Evolutionary conservation across 2,888 invertebrate genomes (phyloP).

Genomic region (Lathronympha strigana): DNA sequence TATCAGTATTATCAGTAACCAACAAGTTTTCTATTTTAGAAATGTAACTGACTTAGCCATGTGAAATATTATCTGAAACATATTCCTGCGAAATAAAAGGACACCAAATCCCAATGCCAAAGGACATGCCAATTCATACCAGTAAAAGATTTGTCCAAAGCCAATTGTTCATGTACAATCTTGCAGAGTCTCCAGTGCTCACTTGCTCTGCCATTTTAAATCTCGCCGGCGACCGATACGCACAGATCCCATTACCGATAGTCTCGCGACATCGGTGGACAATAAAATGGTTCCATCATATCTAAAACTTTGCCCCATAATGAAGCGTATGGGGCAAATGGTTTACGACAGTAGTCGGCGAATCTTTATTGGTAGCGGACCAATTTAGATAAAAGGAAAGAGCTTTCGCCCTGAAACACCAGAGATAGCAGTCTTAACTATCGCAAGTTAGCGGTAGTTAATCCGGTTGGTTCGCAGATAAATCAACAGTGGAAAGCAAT

Average conservation of each 20-base stretch:
- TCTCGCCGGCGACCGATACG: constrained; percentile 52
- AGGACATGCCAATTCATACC: not conserved
- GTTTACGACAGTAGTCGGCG: constrained; percentile 82
- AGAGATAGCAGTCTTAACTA: constrained; percentile 84
- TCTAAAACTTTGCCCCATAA: constrained; percentile 84
- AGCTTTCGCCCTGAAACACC: constrained; percentile 81
- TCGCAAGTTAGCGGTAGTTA: constrained; percentile 84
- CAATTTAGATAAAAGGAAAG: constrained; percentile 85
- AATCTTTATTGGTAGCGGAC: constrained; percentile 84
- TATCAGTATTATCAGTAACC: no score
- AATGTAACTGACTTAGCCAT: not conserved
- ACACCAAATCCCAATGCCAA: not conserved
- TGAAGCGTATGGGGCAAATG: constrained; percentile 84
- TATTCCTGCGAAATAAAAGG: not conserved
- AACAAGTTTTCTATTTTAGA: not conserved
- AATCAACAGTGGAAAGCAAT: constrained; percentile 82
- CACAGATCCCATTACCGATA: constrained; percentile 81
- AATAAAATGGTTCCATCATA: constrained; percentile 84
- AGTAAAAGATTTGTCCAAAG: constrained; percentile 20
- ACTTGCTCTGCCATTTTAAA: constrained; percentile 61
- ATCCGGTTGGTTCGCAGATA: constrained; percentile 78
- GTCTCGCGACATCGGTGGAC: constrained; percentile 82
- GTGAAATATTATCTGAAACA: not conserved
- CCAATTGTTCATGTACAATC: constrained; percentile 47
- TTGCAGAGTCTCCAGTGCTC: constrained; percentile 54